These are phyloP conservation scores for Megalops atlanticus DNA, from an alignment of 2,113 vertebrate genomes.

Conservation along the genomic window DNA sequence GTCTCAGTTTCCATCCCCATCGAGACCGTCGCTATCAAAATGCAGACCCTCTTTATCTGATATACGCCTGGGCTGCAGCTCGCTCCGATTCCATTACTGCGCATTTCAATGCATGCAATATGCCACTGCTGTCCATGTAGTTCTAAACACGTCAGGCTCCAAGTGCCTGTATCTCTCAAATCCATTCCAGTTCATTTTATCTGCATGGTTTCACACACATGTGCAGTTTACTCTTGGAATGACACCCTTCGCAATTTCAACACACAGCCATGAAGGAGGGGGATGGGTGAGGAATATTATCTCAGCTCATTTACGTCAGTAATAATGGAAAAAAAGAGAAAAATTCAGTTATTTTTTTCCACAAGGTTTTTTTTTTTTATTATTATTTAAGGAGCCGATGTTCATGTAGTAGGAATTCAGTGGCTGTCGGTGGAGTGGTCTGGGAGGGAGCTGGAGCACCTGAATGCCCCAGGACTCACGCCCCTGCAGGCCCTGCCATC, in stretches of 20 bases:
- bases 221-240: not conserved
- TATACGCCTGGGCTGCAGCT: not conserved
- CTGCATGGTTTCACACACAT: not conserved
- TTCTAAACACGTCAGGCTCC: not conserved
- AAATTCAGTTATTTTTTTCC: too few relatives aligned
- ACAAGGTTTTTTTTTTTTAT: not conserved
- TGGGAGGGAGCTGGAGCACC: not conserved
- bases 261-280: not conserved
- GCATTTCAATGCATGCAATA: conserved; percentile 1
- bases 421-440: not conserved
- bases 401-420: not conserved
- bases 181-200: not conserved
- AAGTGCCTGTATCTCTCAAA: not conserved
- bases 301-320: too few relatives aligned
- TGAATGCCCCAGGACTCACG: not conserved
- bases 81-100: not conserved
- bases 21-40: conserved; percentile 17
- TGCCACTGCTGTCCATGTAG: too few relatives aligned
- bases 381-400: too few relatives aligned
- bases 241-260: not conserved
- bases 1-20: conserved; percentile 19
- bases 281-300: not conserved
- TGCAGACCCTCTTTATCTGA: conserved; percentile 3
- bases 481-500: not conserved
- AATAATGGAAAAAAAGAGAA: too few relatives aligned